phyloP scores from a whole-genome alignment of 2,113 vertebrate species.

The Tylochromis polylepis region DNA sequence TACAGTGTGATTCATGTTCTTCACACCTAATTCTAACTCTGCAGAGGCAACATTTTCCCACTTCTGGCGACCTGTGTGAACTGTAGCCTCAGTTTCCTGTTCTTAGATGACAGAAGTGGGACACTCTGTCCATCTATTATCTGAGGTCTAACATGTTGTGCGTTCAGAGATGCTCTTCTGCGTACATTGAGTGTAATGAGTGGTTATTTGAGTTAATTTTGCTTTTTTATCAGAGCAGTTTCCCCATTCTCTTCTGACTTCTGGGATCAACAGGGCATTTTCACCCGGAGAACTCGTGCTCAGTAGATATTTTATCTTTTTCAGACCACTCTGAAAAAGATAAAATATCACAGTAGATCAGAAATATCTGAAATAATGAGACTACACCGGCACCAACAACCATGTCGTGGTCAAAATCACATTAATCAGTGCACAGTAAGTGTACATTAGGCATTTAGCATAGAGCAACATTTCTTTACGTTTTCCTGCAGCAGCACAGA shows the following conservation, averaged over 20 bases:
- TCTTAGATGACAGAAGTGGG: not conserved
- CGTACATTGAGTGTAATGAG: not conserved
- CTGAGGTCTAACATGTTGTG: not conserved
- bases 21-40: not conserved
- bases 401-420: not conserved
- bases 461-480: not conserved
- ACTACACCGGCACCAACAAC: not conserved
- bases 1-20: not conserved
- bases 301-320: not conserved
- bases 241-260: not conserved
- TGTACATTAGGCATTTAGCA: not conserved
- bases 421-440: not conserved
- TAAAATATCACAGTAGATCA: not conserved
- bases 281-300: not conserved
- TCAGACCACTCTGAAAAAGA: not conserved
- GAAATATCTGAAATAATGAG: not conserved
- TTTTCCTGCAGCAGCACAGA: constrained; percentile 5
- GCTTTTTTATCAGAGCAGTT: not conserved
- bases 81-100: not conserved
- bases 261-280: not conserved
- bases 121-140: not conserved
- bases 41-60: not conserved
- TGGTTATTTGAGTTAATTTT: not conserved
- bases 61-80: not conserved
- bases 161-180: not conserved